Evolutionary conservation across 2,797 vertebrate genomes (phyloP).

Genomic region (Numenius phaeopus): DNA sequence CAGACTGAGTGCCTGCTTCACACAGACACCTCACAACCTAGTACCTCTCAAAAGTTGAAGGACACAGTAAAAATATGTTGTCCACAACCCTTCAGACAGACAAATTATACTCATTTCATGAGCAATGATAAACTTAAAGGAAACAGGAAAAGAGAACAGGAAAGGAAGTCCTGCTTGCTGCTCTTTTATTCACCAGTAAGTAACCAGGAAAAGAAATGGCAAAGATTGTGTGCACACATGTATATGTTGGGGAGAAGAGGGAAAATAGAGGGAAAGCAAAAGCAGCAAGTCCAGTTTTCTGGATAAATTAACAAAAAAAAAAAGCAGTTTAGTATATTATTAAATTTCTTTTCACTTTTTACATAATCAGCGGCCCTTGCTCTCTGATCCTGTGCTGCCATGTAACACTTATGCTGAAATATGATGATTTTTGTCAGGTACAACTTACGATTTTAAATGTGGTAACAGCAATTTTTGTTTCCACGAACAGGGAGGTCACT

Average conservation of each 20-base stretch:
- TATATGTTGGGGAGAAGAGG: rapidly evolving
- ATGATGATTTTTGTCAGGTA: background rate
- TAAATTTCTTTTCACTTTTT: background rate
- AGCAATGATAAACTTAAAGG: background rate
- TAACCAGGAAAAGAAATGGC: background rate
- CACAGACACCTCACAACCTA: background rate
- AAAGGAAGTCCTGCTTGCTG: background rate
- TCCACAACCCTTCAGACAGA: background rate
- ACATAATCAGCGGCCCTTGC: background rate
- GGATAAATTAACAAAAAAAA: background rate
- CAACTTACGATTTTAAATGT: background rate
- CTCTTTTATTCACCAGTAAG: background rate
- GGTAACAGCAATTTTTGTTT: background rate
- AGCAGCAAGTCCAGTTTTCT: background rate
- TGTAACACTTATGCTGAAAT: background rate
- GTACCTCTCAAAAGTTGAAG: background rate
- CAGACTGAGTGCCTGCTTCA: background rate
- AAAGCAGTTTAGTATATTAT: background rate
- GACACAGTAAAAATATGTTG: background rate
- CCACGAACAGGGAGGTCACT: background rate
- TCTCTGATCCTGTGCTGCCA: background rate
- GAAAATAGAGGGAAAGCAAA: background rate
- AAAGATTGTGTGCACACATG: rapidly evolving
- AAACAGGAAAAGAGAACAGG: background rate
- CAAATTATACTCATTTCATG: background rate